phyloP scores from a whole-genome alignment of 2,797 vertebrate genomes.

The Allobates femoralis region DNA sequence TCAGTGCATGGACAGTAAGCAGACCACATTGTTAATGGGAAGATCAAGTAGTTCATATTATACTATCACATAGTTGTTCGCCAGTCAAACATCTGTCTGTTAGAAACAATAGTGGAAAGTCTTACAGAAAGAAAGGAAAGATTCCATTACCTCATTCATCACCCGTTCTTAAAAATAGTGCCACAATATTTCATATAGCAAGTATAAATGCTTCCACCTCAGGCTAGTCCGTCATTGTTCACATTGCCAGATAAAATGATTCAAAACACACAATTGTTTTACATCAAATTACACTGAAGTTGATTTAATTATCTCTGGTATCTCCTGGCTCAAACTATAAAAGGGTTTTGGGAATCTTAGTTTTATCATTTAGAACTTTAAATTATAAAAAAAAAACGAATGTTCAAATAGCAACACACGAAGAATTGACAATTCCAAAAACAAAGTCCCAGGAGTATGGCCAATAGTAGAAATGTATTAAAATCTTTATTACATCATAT shows the following conservation, averaged over 20 bases:
- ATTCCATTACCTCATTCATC: background rate
- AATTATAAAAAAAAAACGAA: too few relatives aligned
- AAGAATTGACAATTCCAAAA: too few relatives aligned
- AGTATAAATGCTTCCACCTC: background rate
- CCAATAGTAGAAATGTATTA: too few relatives aligned
- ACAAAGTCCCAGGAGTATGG: too few relatives aligned
- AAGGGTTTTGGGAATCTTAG: too few relatives aligned
- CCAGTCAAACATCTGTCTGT: conserved; percentile 18
- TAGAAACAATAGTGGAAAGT: conserved; percentile 7
- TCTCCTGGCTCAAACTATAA: background rate
- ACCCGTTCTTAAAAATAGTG: background rate
- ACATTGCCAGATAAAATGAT: background rate
- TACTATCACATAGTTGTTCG: background rate
- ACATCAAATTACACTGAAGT: background rate
- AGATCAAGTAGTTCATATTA: background rate
- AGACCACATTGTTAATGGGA: conserved; percentile 2
- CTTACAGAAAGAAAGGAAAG: background rate
- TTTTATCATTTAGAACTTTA: background rate
- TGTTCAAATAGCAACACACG: too few relatives aligned
- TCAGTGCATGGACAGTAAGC: background rate
- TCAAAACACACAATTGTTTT: background rate
- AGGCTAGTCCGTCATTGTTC: background rate
- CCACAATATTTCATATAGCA: background rate
- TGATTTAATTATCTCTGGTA: background rate
- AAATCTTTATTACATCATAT: too few relatives aligned